These are phyloP conservation scores for Bactericera cockerelli DNA, from an alignment of 1,140 invertebrate species.

Conservation along the genomic window DNA sequence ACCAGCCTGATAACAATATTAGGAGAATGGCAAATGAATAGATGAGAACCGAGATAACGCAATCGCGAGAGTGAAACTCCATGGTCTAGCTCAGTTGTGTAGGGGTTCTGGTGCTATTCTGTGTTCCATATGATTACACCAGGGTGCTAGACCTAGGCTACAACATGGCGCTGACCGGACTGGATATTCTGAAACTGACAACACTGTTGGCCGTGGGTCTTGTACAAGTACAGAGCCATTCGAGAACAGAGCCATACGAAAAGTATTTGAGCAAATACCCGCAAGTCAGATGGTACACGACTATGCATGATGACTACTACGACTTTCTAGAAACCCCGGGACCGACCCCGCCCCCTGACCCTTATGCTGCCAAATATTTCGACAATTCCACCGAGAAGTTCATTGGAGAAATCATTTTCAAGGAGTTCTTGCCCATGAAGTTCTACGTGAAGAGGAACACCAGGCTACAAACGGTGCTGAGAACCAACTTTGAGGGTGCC, in stretches of 20 bases:
- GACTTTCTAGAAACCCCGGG: background rate
- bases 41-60: too few relatives aligned
- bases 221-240: too few relatives aligned
- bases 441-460: background rate
- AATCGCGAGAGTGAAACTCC: too few relatives aligned
- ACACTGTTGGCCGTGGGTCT: too few relatives aligned
- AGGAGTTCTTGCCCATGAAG: background rate
- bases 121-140: background rate
- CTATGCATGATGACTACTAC: background rate
- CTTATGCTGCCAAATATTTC: conserved; percentile 1
- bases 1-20: too few relatives aligned
- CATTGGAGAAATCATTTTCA: background rate
- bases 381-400: background rate
- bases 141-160: background rate
- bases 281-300: background rate
- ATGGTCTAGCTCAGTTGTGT: too few relatives aligned
- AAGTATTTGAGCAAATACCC: too few relatives aligned
- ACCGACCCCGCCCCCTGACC: background rate
- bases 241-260: too few relatives aligned
- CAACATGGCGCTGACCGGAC: too few relatives aligned
- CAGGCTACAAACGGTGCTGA: background rate
- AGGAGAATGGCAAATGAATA: too few relatives aligned
- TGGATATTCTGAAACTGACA: too few relatives aligned
- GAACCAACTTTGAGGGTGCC: background rate
- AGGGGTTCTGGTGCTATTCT: background rate